Base-by-base conservation (phyloP, 2,797 vertebrate species). In the Denticeps clupeoides region DNA sequence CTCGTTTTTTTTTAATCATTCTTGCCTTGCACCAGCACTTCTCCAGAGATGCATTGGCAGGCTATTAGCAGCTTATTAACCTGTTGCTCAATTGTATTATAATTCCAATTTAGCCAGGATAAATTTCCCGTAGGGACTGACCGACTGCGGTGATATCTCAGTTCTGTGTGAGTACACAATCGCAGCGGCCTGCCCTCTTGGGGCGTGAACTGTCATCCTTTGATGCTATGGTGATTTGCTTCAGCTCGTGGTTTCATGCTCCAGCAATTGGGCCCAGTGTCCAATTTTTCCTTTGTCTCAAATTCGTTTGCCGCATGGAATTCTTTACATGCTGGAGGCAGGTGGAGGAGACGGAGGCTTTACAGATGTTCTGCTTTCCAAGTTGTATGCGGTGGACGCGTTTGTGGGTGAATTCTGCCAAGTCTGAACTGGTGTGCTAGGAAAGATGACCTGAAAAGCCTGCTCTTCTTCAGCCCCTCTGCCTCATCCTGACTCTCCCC, bases 91-190 rank as follows among this genome's bases (percentile, higher is more conserved):
- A 21, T 35, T 21, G 35, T 21, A 38, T 38, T 21, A 38, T 35
- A 38, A 38, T 38, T 38, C 35, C 35, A 38, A 38, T 38, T 38
- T 38, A 38, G 35, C 35, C 35, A 19, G 35, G 35, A 38, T 38
- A 38, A 38, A 38, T 38, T 19, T 21, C 35, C 35, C 18, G 35
- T 16, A 21, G 35, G 35, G 35, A 38, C 21, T 38, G 35, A 21
- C 35, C 35, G 41, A 57, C 60, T 58, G 63, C 29, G 55, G 60
- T 10, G 9, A 59, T 41, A 64, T 69, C 45, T 47, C 45, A 47
- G 33, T 59, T 67, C 33, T 18, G 16, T 33, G 58, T 66, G 55
- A 27, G 24, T 27, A 18, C 22, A 43, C 27, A 22, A 13, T 27
- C 13, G 41, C 23, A 19, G 3, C 42, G 11, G 21, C 18, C 22